Evolutionary conservation across 1,140 invertebrate genomes (phyloP), one percentile per base, ranked within the genome.

Genomic region (Pemphigus obesinymphae): DNA sequence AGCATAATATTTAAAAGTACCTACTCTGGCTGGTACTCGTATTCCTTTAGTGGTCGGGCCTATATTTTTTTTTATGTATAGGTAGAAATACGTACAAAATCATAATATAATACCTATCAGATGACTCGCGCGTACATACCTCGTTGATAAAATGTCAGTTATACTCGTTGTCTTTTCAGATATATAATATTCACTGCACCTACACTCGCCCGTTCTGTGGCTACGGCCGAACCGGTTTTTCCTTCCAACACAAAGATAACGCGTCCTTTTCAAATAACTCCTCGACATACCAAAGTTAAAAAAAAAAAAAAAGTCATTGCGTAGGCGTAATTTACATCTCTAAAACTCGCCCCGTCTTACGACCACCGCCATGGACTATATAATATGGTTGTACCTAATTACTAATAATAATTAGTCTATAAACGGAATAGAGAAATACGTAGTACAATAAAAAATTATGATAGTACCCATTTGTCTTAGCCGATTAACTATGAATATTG

Each of bases 201-300:
- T 70, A 68, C 68, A 63, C 37, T 23, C 29, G n/a, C 13, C 13
- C n/a, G 53, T 29, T 43, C 20, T 31, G 34, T 26, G 43, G 45
- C 23, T 0, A 17, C 37, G 48, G 45, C 34, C 23, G 23, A 80
- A 80, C 76, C 76, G 76, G 76, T 80, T 80, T 76, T 80, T 63
- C 23, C 23, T 63, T 43, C 53, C 37, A 13, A 43, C 76, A 61
- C 55, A 61, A 80, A 61, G 37, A 80, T 80, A 80, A 80, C 37
- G 37, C 37, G 23, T 80, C 53, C 58, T 78, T 37, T 78, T 58
- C 40, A 15, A 70, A 73, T 23, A 31, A 50, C 45, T 73, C 45
- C 55, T 63, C 26, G 55, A 63, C 76, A 80, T 80, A 80, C 76
- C 76, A 26, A 80, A 78, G 75, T 78, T 58, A 37, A 78, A 78